Evolutionary conservation across 2,113 vertebrate genomes (phyloP), one percentile per base, ranked within the genome.

Genomic region (Campylorhamphus procurvoides): DNA sequence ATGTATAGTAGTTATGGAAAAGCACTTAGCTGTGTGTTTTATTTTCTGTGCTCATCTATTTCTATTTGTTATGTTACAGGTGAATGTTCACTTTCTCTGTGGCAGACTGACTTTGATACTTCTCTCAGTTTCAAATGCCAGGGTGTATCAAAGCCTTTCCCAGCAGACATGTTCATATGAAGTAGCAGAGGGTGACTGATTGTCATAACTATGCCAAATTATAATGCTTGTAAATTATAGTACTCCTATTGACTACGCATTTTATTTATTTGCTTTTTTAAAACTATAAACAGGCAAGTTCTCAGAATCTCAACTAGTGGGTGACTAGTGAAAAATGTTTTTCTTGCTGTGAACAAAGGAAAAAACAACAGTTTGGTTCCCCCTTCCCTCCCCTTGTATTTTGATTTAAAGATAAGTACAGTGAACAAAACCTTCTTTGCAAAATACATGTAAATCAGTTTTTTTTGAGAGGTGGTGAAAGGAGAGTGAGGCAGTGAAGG

Each of bases 41-140:
- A 16, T 86, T 87, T 95, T 84, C 37, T 81, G 29, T 78, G 25
- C 71, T 95, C n/a, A 39, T 59, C 49, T 92, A 29, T 84, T 82
- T 95, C 74, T 69, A 50, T 94, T 92, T 93, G 29, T 85, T 93
- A 40, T 80, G 29, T 78, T 87, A 81, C 18, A 91, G 59, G 93
- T 33, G 71, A 91, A 76, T 85, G 20, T 69, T 96, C 60, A 27
- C 78, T 95, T 97, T 95, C 88, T 96, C 87, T 89, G 50, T 77
- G 49, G 52, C 74, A 84, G 47, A 87, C 17, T 58, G 64, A 72
- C 79, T 95, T 94, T 88, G 74, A 92, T 67, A 72, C 60, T 89
- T 84, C 78, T 82, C 60, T 81, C 52, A 81, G 69, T 37, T 88
- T 88, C 59, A 86, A 87, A 47, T 90, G 42, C 35, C 35, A 74